A percentile compares a stretch with the other conserved stretches of the same genome.
These are phyloP conservation scores for Leiothrix lutea DNA, from an alignment of 2,113 vertebrate species.

Conservation along the genomic window DNA sequence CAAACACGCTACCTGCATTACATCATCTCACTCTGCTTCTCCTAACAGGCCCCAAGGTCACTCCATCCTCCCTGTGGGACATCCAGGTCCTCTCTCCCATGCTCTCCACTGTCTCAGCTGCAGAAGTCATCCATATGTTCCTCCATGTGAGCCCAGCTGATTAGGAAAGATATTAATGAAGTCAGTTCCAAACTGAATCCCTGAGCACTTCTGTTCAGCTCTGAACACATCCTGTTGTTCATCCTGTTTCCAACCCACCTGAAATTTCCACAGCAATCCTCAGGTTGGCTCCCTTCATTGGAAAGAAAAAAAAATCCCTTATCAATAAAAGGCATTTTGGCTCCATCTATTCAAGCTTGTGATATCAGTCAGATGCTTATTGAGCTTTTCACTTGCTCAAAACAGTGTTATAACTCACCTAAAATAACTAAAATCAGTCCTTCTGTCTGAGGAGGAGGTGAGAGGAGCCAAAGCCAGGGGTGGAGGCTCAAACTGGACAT, in stretches of 20 bases:
- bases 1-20: neutral
- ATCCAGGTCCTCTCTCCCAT: neutral
- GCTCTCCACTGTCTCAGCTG: neutral
- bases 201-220: neutral
- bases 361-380: neutral
- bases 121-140: neutral
- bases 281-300: neutral
- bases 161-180: neutral
- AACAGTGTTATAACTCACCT: neutral
- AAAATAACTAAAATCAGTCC: neutral
- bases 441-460: neutral
- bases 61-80: neutral
- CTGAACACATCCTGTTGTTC: neutral
- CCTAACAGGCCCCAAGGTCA: accelerated
- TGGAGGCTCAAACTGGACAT: neutral
- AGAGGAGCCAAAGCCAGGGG: neutral
- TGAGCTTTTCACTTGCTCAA: neutral
- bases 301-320: neutral
- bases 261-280: neutral
- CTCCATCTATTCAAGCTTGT: neutral
- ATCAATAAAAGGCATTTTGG: neutral
- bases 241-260: neutral
- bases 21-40: neutral
- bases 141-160: neutral
- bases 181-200: neutral